Base-by-base conservation (phyloP, 2,113 vertebrate genomes). In the Xenotilapia caudafasciata region DNA sequence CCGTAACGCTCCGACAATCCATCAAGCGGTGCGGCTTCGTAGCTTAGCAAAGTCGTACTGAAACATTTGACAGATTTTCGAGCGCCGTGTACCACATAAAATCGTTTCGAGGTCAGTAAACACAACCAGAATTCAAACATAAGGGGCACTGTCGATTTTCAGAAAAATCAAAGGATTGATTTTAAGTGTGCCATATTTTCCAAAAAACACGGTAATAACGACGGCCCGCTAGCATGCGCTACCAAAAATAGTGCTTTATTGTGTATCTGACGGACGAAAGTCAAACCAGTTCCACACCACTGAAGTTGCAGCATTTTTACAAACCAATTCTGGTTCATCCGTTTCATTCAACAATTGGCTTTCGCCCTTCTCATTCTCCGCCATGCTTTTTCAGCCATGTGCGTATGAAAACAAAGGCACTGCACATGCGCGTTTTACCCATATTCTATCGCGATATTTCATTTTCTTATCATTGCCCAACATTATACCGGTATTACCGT, bases 151-250 rank as follows among this genome's bases (percentile, higher is more conserved):
- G 9, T 10, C 35, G 9, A 38, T 10, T 38, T 38, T 38, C 9
- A 38, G 9, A 38, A 38, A 38, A 38, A 38, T 38, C 38, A 38
- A 38, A 10, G 38, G 38, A 12, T 40, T 40, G 38, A 12, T 40
- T 40, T 40, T 40, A 40, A 40, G 38, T 5, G 38, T 5, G 38
- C 11, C 2, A 0, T 40, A 40, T 40, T 40, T 40, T 40, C 40
- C 40, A 42, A 40, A 12, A 12, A 12, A 40, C 40, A 40, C 0
- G 11, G 40, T 42, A 42, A 42, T 42, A 40, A 40, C 3, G 1
- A n/a, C 0, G 5, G 49, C 19, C 19, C 0, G 49, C 19, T 53
- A 10, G 49, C 49, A n/a, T 53, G 49, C 19, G 0, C 49, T 10
- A 53, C 0, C 19, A 53, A 53, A n/a, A 53, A n/a, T 53, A n/a